Conservation (phyloP, 2,888 invertebrate genomes). For the Vesta saturnalis region DNA sequence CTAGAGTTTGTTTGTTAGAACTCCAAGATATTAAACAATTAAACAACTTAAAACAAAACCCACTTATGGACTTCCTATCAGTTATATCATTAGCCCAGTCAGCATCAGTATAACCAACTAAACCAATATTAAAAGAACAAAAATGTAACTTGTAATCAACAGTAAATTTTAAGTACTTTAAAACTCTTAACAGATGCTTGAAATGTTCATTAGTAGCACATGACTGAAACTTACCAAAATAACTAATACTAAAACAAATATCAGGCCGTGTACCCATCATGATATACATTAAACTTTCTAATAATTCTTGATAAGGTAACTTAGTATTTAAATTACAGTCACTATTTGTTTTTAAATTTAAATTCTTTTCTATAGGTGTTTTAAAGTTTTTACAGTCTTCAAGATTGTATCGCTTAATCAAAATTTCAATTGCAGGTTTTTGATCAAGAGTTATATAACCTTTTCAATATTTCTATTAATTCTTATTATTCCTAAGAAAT, state of each 20-base stretch:
- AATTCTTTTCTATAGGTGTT: no score
- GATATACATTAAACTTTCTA: not conserved
- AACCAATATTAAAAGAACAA: not conserved
- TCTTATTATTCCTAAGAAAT: no score
- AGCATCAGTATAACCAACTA: no score
- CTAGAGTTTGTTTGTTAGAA: conserved; percentile 22
- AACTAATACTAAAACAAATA: not conserved
- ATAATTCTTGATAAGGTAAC: not conserved
- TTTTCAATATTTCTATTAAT: not conserved
- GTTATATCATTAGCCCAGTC: not conserved
- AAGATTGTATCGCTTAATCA: no score
- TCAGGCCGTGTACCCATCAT: not conserved
- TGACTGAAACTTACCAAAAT: conserved; percentile 15
- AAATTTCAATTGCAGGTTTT: no score
- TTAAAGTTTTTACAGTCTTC: no score
- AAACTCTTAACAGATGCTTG: conserved; percentile 17
- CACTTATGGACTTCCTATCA: not conserved
- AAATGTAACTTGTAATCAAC: conserved; percentile 12
- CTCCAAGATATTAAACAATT: conserved; percentile 19
- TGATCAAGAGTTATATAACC: no score
- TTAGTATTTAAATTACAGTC: no score
- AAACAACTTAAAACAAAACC: conserved; percentile 17
- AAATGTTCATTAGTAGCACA: conserved; percentile 22
- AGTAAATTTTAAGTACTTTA: conserved; percentile 22
- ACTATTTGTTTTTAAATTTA: no score